phyloP scores from a whole-genome alignment of 2,113 vertebrate genomes.

The Piliocolobus tephrosceles region DNA sequence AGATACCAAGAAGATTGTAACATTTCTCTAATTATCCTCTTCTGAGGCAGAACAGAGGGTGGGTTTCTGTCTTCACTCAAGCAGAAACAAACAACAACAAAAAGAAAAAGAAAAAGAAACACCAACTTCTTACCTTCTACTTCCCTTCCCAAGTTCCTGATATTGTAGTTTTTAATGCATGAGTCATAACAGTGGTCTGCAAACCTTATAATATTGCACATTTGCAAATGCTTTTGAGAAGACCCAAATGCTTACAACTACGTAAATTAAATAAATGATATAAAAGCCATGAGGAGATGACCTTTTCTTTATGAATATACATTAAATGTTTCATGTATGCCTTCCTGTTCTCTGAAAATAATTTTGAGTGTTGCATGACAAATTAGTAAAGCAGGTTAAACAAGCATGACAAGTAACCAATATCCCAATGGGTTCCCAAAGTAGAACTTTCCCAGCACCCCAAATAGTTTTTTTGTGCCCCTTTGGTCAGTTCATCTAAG shows the following conservation, averaged over 20 bases:
- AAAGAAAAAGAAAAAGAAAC: not conserved
- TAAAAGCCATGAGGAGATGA: not conserved
- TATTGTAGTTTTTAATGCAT: not conserved
- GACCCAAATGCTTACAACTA: slow-evolving; percentile 38
- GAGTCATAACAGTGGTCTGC: not conserved
- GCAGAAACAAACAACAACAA: not conserved
- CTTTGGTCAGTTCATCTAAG: not conserved
- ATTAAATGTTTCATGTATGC: not conserved
- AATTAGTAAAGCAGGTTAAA: slow-evolving; percentile 51
- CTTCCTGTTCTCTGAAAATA: slow-evolving; percentile 42
- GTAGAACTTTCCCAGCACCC: not conserved
- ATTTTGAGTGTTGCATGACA: not conserved
- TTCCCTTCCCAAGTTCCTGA: not conserved
- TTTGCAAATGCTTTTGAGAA: slow-evolving; percentile 50
- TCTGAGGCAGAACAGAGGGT: not conserved
- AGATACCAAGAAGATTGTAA: not conserved
- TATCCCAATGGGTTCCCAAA: not conserved
- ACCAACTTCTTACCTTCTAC: not conserved
- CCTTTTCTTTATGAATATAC: slow-evolving; percentile 8
- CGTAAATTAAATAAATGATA: slow-evolving; percentile 50
- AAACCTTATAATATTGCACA: not conserved
- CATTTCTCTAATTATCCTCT: not conserved
- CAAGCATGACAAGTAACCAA: not conserved
- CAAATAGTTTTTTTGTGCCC: not conserved
- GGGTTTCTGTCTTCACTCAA: slow-evolving; percentile 2